These are phyloP conservation scores for Eristalis tenax DNA, from an alignment of 2,888 invertebrate genomes.

Conservation along the genomic window DNA sequence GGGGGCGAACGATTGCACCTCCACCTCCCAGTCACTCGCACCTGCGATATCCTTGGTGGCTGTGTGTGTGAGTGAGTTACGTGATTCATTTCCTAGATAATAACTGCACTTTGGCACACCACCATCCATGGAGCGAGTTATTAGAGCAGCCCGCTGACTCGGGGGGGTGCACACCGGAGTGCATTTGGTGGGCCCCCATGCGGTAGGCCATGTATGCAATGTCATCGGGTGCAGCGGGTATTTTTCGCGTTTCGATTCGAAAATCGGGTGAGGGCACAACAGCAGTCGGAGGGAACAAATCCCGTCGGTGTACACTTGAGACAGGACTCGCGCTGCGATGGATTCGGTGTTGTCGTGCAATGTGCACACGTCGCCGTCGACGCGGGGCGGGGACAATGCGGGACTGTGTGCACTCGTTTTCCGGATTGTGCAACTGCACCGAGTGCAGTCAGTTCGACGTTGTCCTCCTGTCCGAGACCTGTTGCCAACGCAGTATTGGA, in stretches of 20 bases:
- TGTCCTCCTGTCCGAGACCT: conserved; percentile 47
- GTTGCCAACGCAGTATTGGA: conserved; percentile 70
- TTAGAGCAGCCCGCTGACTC: conserved; percentile 57
- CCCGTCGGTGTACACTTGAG: neutral
- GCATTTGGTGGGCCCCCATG: conserved; percentile 34
- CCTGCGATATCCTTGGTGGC: neutral
- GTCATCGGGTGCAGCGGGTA: conserved; percentile 40
- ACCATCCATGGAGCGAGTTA: conserved; percentile 71
- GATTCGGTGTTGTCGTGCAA: neutral
- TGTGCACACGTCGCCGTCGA: conserved; percentile 2
- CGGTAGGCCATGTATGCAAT: conserved; percentile 24
- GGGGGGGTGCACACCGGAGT: conserved; percentile 9
- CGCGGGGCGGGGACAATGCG: conserved; percentile 52
- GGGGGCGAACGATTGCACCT: neutral
- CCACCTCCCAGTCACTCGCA: neutral
- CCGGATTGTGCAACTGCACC: conserved; percentile 65
- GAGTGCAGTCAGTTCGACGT: conserved; percentile 61
- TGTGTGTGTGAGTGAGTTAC: conserved; percentile 47
- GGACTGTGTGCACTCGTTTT: conserved; percentile 55
- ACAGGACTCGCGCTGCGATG: neutral
- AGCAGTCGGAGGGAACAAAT: no score
- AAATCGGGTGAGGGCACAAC: conserved; percentile 54
- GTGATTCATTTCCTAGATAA: conserved; percentile 72
- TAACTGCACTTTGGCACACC: conserved; percentile 75
- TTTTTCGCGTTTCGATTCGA: conserved; percentile 50